A percentile compares a stretch with the other conserved stretches of the same genome.
Evolutionary conservation across 2,113 vertebrate genomes (phyloP).

Genomic region (Nanorana parkeri): DNA sequence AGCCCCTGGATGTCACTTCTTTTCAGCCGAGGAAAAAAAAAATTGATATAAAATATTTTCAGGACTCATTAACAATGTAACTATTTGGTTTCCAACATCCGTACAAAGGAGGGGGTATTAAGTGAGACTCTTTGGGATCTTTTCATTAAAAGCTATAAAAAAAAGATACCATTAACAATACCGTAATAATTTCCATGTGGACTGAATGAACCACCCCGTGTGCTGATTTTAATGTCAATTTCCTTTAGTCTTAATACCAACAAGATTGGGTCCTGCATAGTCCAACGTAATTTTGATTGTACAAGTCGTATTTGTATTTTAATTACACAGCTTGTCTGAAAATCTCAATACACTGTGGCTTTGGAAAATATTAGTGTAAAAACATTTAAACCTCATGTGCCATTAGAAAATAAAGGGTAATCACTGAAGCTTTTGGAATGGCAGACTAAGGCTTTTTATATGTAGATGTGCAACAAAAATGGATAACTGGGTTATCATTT

Average conservation of each 20-base stretch:
- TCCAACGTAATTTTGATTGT: not conserved
- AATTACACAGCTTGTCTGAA: conserved; percentile 9
- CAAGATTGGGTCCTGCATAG: not conserved
- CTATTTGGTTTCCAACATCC: conserved; percentile 42
- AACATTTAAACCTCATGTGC: not conserved
- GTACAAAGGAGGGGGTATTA: conserved; percentile 28
- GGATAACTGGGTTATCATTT: too few species aligned
- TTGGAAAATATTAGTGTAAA: conserved; percentile 14
- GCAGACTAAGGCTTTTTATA: not conserved
- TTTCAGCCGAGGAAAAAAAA: conserved; percentile 35
- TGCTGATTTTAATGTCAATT: conserved; percentile 37
- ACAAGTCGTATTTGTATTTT: not conserved
- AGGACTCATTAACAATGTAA: conserved; percentile 55
- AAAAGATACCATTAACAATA: conserved; percentile 47
- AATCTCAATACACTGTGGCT: not conserved
- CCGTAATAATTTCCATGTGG: conserved; percentile 21
- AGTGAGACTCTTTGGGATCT: conserved; percentile 29
- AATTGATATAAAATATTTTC: conserved; percentile 54
- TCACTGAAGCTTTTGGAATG: not conserved
- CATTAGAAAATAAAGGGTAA: not conserved
- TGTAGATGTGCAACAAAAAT: not conserved
- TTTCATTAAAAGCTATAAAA: conserved; percentile 41
- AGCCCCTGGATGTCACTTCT: conserved; percentile 56
- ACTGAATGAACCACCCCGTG: conserved; percentile 23
- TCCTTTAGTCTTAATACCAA: conserved; percentile 14